Evolutionary conservation across 2,113 vertebrate species (phyloP).

Genomic region (Saccopteryx leptura): DNA sequence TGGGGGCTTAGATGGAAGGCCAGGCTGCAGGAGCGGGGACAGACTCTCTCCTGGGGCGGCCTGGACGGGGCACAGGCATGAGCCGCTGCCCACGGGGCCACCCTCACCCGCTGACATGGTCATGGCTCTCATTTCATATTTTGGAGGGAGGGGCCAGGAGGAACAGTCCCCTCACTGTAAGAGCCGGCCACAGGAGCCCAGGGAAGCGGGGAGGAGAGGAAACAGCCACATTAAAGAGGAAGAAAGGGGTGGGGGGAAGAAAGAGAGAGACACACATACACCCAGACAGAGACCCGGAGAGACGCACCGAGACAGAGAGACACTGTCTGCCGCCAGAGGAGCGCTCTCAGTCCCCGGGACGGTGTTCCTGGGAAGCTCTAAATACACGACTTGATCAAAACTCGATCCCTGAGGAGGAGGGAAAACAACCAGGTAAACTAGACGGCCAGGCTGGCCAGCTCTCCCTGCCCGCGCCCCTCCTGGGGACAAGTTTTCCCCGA

Average conservation of each 20-base stretch:
- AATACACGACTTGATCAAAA: conserved; percentile 54
- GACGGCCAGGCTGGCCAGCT: conserved; percentile 6
- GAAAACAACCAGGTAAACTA: conserved; percentile 74
- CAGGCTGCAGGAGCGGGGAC: background rate
- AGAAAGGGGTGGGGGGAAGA: conserved; percentile 73
- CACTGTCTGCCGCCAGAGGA: conserved; percentile 73
- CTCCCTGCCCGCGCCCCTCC: background rate
- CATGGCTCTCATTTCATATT: conserved; percentile 84
- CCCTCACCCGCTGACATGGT: conserved; percentile 75
- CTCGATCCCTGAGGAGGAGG: conserved; percentile 49
- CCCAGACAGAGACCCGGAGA: conserved; percentile 79
- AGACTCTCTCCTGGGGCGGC: background rate
- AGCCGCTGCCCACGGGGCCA: conserved; percentile 48
- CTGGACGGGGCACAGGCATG: conserved; percentile 33
- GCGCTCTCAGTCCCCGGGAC: conserved; percentile 60
- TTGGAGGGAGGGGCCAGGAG: conserved; percentile 83
- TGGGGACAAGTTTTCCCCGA: conserved; percentile 57
- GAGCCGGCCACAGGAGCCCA: conserved; percentile 77
- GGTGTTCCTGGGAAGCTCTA: conserved; percentile 61
- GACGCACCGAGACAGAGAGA: conserved; percentile 77
- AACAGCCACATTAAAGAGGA: conserved; percentile 85
- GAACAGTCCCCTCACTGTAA: conserved; percentile 85
- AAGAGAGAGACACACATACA: conserved; percentile 66
- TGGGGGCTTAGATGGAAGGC: background rate
- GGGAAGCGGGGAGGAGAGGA: conserved; percentile 79